Evolutionary conservation across 1,140 invertebrate species (phyloP), one percentile per base, ranked within the genome.

Genomic region (Xylocopa sonorina): DNA sequence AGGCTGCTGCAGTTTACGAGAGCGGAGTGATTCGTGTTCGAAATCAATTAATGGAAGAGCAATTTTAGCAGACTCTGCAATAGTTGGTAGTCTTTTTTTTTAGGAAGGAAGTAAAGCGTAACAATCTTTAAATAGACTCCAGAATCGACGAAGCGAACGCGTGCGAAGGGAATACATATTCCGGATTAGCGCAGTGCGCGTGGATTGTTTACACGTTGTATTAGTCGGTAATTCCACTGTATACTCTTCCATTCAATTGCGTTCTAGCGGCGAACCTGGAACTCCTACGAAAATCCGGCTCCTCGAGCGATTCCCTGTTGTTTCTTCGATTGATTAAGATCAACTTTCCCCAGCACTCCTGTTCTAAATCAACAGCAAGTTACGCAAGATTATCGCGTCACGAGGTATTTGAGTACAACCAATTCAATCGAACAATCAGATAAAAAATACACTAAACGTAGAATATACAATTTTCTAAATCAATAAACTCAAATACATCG

Each of bases 141-240:
- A 24, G 43, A 38, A 38, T 38, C 21, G 72, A 32, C 5, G 4
- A 38, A 16, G n/a, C 34, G 27, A 29, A 14, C 18, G 43, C 32
- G 24, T 29, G 3, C 14, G 32, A 16, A 12, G 34, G 6, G 16
- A 16, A 9, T n/a, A n/a, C n/a, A 7, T 7, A 46, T 27, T 12
- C n/a, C 12, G 38, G 27, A 46, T 67, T 75, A 75, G 3, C 24
- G 10, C 6, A 41, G 38, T 41, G 9, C 38, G 27, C n/a, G 50
- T 67, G n/a, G 50, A 67, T 57, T 43, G 73, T 67, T 67, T 55
- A 55, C 50, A 53, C 21, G n/a, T 55, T 67, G 73, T 43, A 67
- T 67, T 67, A 55, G 1, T 7, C 27, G 18, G 38, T 34, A 55
- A 67, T 55, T 43, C 50, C 48, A 46, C 4, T 4, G 50, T 27